Base-by-base conservation (phyloP, 2,113 vertebrate genomes). In the Propithecus coquereli region DNA sequence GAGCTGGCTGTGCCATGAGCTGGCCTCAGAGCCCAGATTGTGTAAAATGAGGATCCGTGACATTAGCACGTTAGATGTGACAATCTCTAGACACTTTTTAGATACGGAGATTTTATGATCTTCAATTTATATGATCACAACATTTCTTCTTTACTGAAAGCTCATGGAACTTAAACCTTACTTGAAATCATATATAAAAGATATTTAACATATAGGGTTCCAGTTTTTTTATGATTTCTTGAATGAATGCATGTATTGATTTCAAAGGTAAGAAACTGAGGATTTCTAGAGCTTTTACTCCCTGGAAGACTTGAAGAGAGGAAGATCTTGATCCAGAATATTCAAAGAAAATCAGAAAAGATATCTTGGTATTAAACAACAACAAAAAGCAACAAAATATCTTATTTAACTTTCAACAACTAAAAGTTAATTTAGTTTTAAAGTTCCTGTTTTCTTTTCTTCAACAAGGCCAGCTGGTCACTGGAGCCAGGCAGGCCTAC, bases 401-500 rank as follows among this genome's bases (percentile, higher is more conserved):
- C 0, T 65, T 23, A 7, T 4, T 18, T 77, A 37, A 20, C 52
- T 71, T 88, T 82, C 27, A 63, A 79, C 57, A 92, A 27, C 8
- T 23, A 45, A 27, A 66, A 43, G 32, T 4, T 8, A 32, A 70
- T 30, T 77, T 18, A 61, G 70, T n/a, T 66, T 40, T 34, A 30
- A 68, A 77, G 8, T 0, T 13, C 27, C 9, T 65, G 37, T 88
- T 45, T 57, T 4, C 3, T 76, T 34, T 47, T 52, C 14, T 45
- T 8, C 12, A 8, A 47, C 30, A 3, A 13, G 1, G 23, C 30
- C 66, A 8, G 11, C 43, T 71, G 37, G 23, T 63, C 32, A 9
- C 1, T 0, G 9, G 22, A 54, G 22, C 11, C 27, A 27, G 83
- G 12, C n/a, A 34, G 0, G 3, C 18, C 4, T 13, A 0, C 4